Conservation (phyloP, 2,888 invertebrate genomes). For the Drosophila conformis region DNA sequence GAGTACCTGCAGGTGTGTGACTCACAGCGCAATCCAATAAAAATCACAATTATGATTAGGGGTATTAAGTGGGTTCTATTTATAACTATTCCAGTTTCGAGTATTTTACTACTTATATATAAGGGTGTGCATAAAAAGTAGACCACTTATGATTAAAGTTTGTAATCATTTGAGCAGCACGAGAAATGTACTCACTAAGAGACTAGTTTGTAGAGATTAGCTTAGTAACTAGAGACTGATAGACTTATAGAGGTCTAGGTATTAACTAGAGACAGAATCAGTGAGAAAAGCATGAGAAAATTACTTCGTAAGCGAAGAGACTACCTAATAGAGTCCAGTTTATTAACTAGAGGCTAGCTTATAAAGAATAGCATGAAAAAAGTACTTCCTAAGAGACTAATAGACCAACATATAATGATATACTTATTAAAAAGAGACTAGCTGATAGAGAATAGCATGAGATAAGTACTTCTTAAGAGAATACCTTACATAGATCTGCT, state of each 20-base stretch:
- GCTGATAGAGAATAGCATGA: neutral
- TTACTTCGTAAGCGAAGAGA: neutral
- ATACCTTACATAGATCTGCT: neutral
- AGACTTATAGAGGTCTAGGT: neutral
- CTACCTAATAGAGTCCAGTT: neutral
- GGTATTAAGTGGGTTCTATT: neutral
- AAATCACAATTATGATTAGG: neutral
- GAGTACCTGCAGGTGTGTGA: conserved; percentile 81
- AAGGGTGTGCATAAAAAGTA: neutral
- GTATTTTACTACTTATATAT: neutral
- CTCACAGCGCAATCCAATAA: neutral
- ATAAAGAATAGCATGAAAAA: neutral
- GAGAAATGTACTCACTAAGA: neutral
- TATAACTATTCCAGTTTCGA: neutral
- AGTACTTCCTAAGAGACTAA: too few species aligned
- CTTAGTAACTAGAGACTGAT: neutral
- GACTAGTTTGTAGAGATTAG: neutral
- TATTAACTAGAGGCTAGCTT: neutral
- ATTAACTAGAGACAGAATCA: too few species aligned
- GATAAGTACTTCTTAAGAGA: neutral
- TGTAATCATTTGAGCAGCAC: neutral
- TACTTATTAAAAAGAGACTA: neutral
- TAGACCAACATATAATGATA: neutral
- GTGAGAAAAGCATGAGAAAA: neutral
- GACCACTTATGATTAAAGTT: neutral